Evolutionary conservation across 2,888 invertebrate species (phyloP).

Genomic region (Carterocephalus palaemon): DNA sequence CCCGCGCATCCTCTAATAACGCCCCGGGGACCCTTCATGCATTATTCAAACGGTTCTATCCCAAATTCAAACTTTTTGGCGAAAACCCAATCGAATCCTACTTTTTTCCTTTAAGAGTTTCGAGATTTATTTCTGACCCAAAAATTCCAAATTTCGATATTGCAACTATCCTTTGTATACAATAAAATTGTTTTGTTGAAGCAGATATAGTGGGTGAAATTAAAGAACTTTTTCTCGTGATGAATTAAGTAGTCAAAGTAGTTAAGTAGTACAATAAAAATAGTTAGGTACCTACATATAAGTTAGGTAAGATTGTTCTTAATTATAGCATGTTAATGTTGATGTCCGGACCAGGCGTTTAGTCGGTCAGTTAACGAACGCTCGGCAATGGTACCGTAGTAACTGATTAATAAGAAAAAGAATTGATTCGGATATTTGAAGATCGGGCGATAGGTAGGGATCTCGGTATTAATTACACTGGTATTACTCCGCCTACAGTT

Average conservation of each 20-base stretch:
- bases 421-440: conserved; percentile 16
- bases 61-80: conserved; percentile 53
- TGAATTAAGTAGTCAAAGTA: neutral
- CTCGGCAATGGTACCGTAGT: conserved; percentile 14
- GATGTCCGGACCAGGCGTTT: conserved; percentile 7
- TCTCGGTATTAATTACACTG: conserved; percentile 43
- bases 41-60: conserved; percentile 65
- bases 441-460: conserved; percentile 24
- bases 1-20: conserved; percentile 63
- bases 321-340: conserved; percentile 16
- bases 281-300: neutral
- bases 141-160: too few species aligned
- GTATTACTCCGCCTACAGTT: conserved; percentile 45
- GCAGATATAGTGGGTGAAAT: too few species aligned
- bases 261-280: neutral
- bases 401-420: conserved; percentile 18
- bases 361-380: conserved; percentile 16
- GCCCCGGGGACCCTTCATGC: conserved; percentile 56
- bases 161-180: too few species aligned
- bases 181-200: too few species aligned
- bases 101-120: too few species aligned
- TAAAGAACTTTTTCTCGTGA: neutral
- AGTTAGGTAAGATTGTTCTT: conserved; percentile 4
- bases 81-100: conserved; percentile 36
- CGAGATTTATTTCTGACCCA: too few species aligned